These are phyloP conservation scores for Lomographa bimaculata DNA, from an alignment of 2,888 invertebrate genomes.

Conservation along the genomic window DNA sequence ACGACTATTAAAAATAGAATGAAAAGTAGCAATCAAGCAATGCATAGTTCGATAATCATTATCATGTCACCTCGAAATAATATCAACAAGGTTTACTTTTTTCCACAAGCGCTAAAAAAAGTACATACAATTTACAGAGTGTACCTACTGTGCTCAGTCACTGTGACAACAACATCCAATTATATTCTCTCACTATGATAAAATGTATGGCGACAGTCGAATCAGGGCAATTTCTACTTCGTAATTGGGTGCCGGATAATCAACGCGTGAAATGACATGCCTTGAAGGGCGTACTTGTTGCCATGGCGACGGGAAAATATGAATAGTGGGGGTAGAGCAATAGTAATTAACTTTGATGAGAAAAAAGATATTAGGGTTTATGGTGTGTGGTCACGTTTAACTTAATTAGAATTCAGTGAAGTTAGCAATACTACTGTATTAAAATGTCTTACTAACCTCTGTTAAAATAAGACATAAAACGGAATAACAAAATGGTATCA, in stretches of 20 bases:
- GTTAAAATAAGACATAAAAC: too few species aligned
- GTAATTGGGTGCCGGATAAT: slow-evolving; percentile 61
- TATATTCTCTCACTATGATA: slow-evolving; percentile 24
- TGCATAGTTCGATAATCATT: too few species aligned
- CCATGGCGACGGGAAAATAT: slow-evolving; percentile 13
- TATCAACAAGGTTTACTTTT: too few species aligned
- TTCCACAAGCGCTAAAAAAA: too few species aligned
- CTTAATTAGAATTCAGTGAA: too few species aligned
- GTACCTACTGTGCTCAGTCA: background rate
- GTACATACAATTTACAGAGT: too few species aligned
- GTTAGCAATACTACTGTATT: too few species aligned
- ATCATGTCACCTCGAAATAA: too few species aligned
- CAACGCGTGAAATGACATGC: slow-evolving; percentile 61
- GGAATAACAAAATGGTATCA: too few species aligned
- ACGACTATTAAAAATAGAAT: too few species aligned
- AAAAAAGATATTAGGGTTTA: background rate
- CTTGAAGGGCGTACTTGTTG: slow-evolving; percentile 31
- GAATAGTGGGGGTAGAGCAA: background rate
- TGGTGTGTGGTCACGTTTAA: background rate
- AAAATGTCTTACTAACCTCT: too few species aligned
- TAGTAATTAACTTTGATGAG: slow-evolving; percentile 2
- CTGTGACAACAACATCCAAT: slow-evolving; percentile 19
- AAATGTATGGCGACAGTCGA: slow-evolving; percentile 40
- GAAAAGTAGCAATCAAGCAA: too few species aligned
- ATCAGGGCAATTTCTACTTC: slow-evolving; percentile 47